These are phyloP conservation scores for Dryobates pubescens DNA, from an alignment of 2,797 vertebrate genomes.

Conservation along the genomic window DNA sequence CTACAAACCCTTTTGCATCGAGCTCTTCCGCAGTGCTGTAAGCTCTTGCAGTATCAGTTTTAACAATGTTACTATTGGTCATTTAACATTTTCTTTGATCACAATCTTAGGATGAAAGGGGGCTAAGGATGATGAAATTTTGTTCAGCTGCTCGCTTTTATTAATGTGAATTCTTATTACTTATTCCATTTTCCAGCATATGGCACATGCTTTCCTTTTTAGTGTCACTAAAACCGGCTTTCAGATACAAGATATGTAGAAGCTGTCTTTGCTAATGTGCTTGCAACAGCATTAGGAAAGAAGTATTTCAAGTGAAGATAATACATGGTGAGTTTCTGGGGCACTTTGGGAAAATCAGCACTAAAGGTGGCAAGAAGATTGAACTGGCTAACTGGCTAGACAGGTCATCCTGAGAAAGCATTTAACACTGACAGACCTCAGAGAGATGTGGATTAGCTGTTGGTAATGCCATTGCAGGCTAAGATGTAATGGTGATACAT, in stretches of 20 bases:
- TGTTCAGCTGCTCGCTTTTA: slow-evolving; percentile 4
- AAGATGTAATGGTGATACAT: neutral
- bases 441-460: neutral
- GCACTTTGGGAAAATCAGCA: neutral
- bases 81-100: slow-evolving; percentile 22
- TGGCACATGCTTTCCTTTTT: slow-evolving; percentile 11
- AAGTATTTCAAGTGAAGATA: slow-evolving; percentile 25
- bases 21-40: neutral
- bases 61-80: neutral
- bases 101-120: neutral
- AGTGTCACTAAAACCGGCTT: slow-evolving; percentile 25
- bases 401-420: neutral
- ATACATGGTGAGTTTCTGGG: neutral
- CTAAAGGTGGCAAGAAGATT: neutral
- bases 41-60: neutral
- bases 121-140: slow-evolving; percentile 4
- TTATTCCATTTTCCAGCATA: slow-evolving; percentile 12
- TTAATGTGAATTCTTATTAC: slow-evolving; percentile 28
- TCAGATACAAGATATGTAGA: slow-evolving; percentile 11
- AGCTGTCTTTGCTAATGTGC: slow-evolving; percentile 23
- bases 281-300: slow-evolving; percentile 33
- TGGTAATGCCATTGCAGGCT: neutral
- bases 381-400: neutral
- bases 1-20: neutral
- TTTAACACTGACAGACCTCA: neutral